Conservation (phyloP, 2,888 invertebrate species). For the Pseudococcus jackbeardsleyi region DNA sequence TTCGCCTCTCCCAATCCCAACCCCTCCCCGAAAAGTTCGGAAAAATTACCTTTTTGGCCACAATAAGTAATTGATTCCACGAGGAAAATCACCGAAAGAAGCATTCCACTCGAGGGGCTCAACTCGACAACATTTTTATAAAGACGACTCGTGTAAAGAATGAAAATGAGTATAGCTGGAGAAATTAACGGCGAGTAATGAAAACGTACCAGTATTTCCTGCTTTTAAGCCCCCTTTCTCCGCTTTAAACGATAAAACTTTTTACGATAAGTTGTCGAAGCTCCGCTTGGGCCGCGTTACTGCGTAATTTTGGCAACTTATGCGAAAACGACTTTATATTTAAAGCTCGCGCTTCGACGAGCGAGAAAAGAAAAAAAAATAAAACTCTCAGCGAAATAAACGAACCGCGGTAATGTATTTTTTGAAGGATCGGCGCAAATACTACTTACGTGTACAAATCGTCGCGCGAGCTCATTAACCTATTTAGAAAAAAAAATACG, state of each 20-base stretch:
- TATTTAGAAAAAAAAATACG: constrained; percentile 7
- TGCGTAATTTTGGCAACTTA: constrained; percentile 21
- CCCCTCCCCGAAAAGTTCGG: neutral
- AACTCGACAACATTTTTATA: constrained; percentile 1
- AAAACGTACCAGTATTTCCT: constrained; percentile 29
- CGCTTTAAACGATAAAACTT: neutral
- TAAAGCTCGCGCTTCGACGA: neutral
- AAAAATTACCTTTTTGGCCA: neutral
- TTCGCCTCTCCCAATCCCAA: neutral
- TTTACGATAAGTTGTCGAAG: constrained; percentile 32
- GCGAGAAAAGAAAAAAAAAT: constrained; percentile 34
- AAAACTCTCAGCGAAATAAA: constrained; percentile 27
- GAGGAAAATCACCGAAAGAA: neutral
- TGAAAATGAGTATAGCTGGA: neutral
- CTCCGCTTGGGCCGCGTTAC: neutral
- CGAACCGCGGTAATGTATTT: constrained; percentile 43
- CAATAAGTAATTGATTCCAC: neutral
- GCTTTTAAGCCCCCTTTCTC: neutral
- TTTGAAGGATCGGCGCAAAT: constrained; percentile 7
- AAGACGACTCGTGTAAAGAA: neutral
- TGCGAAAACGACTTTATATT: constrained; percentile 33
- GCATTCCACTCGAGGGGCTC: neutral
- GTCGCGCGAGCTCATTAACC: constrained; percentile 17
- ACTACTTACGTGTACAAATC: constrained; percentile 15
- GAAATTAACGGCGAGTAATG: constrained; percentile 40